phyloP scores from a whole-genome alignment of 2,797 vertebrate genomes.

The Agapornis canus region DNA sequence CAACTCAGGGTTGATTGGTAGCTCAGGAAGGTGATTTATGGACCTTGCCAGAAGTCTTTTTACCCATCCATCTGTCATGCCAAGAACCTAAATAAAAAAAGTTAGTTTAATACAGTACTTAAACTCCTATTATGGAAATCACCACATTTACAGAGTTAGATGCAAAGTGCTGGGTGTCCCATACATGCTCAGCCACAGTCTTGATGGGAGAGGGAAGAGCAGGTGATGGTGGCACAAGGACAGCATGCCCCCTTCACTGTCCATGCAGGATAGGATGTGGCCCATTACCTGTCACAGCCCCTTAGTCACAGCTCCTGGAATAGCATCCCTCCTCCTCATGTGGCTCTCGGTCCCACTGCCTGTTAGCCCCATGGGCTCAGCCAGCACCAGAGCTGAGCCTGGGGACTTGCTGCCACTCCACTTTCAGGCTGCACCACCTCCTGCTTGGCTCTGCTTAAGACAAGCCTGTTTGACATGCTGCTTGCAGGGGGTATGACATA shows the following conservation, averaged over 20 bases:
- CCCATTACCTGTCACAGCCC: fast-evolving
- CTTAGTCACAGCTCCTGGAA: neutral
- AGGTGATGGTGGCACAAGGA: neutral
- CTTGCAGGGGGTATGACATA: neutral
- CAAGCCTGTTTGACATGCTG: fast-evolving
- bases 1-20: neutral
- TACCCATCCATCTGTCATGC: neutral
- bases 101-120: neutral
- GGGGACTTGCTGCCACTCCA: neutral
- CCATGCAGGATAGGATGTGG: neutral
- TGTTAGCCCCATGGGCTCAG: neutral
- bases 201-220: neutral
- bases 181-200: fast-evolving
- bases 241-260: fast-evolving
- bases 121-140: neutral
- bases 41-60: neutral
- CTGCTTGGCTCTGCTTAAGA: neutral
- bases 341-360: fast-evolving
- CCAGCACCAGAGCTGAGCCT: neutral
- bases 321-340: fast-evolving
- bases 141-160: neutral
- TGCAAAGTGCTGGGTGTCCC: neutral
- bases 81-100: neutral
- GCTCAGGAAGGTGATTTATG: neutral
- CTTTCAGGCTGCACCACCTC: neutral